Conservation (phyloP, 2,888 invertebrate species). For the Xestia c-nigrum region DNA sequence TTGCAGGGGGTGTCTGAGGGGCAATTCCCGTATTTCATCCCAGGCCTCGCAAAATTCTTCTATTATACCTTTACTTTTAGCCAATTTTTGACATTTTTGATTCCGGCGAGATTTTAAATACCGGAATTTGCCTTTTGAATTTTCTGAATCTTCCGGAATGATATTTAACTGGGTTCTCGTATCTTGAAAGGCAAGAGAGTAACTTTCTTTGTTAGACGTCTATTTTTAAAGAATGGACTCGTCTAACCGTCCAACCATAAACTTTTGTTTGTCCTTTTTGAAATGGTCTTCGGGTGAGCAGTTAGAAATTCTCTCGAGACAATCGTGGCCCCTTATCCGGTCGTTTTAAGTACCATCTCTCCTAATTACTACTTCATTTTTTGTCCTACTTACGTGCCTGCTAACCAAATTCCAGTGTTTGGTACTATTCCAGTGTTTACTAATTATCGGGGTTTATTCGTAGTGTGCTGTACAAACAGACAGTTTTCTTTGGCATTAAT, state of each 20-base stretch:
- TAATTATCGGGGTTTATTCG: constrained; percentile 14
- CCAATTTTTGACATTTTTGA: not conserved
- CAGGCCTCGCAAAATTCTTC: not conserved
- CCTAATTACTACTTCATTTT: constrained; percentile 48
- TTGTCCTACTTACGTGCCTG: constrained; percentile 12
- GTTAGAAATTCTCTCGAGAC: constrained; percentile 45
- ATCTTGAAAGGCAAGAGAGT: not conserved
- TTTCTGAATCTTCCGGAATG: not conserved
- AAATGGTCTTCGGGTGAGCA: constrained; percentile 32
- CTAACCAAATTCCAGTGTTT: constrained; percentile 22
- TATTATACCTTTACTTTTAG: not conserved
- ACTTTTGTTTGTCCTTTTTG: constrained; percentile 27
- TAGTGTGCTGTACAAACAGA: constrained; percentile 6
- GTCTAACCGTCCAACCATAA: constrained; percentile 7
- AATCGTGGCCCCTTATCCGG: constrained; percentile 37
- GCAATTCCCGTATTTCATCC: not conserved
- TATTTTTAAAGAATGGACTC: constrained; percentile 11
- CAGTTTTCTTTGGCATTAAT: not conserved
- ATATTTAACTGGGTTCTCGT: not conserved
- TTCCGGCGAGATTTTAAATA: not conserved
- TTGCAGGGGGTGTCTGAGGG: not conserved
- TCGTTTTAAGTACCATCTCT: constrained; percentile 26
- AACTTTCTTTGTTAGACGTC: constrained; percentile 1
- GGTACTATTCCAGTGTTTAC: constrained; percentile 1
- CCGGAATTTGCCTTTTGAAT: not conserved